phyloP scores from a whole-genome alignment of 1,140 invertebrate species.

The Drosophila bocki region DNA sequence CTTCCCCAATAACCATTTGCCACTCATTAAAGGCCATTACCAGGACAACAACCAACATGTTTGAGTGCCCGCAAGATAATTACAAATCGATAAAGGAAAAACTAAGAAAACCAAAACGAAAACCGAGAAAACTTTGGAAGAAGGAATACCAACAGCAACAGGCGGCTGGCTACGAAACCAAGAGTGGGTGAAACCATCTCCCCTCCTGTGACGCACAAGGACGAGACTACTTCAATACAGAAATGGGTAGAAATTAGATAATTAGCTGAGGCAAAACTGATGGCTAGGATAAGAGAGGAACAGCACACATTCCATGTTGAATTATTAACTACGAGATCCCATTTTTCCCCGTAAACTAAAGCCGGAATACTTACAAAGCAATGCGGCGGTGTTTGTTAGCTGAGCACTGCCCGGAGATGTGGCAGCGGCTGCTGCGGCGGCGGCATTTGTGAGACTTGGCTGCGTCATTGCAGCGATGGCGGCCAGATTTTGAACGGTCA shows the following conservation, averaged over 20 bases:
- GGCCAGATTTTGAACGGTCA: conserved; percentile 95
- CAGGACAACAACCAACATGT: conserved; percentile 11
- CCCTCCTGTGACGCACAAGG: conserved; percentile 17
- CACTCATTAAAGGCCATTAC: conserved; percentile 50
- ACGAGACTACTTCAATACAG: conserved; percentile 19
- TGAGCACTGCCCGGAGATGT: conserved; percentile 86
- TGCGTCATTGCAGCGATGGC: conserved; percentile 94
- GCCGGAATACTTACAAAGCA: conserved; percentile 77
- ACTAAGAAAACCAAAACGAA: neutral
- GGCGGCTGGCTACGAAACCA: conserved; percentile 5
- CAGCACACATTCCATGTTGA: conserved; percentile 9
- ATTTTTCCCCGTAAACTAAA: neutral
- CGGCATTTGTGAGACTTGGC: conserved; percentile 87
- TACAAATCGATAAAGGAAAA: conserved; percentile 62
- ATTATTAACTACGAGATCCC: conserved; percentile 16
- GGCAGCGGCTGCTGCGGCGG: conserved; percentile 71
- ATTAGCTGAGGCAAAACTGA: conserved; percentile 21
- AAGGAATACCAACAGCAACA: conserved; percentile 18
- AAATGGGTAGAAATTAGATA: conserved; percentile 40
- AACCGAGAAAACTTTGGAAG: neutral
- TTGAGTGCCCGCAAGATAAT: conserved; percentile 54
- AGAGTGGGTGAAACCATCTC: neutral
- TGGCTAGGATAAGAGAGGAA: neutral
- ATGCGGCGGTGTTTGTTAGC: conserved; percentile 80
- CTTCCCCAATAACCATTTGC: conserved; percentile 18